Conservation (phyloP, 1,140 invertebrate genomes). For the Drosophila nigrodunni region DNA sequence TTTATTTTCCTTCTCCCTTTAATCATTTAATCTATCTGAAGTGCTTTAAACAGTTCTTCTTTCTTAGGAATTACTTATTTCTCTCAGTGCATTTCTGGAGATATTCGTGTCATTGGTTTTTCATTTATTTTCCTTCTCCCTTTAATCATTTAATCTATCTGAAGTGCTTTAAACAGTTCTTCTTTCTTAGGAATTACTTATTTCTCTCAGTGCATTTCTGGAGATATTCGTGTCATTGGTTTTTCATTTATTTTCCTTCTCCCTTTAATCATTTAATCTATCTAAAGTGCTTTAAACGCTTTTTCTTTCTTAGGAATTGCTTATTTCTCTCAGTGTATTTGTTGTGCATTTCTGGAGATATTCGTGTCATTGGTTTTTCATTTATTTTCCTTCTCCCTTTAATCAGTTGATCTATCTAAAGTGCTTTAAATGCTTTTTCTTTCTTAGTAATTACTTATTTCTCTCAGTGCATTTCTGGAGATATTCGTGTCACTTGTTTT, state of each 20-base stretch:
- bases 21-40: neutral
- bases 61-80: neutral
- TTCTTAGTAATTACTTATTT: neutral
- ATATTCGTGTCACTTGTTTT: slow-evolving; percentile 22
- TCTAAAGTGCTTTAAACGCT: neutral
- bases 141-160: no score
- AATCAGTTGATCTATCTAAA: neutral
- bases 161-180: no score
- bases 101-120: slow-evolving; percentile 24
- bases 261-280: no score
- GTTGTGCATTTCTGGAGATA: neutral
- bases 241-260: slow-evolving; percentile 6
- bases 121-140: neutral
- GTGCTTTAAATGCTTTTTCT: neutral
- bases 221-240: slow-evolving; percentile 20
- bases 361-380: slow-evolving; percentile 20
- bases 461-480: slow-evolving; percentile 3
- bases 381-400: neutral
- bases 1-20: neutral
- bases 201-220: slow-evolving; percentile 5
- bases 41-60: neutral
- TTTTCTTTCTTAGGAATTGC: no score
- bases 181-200: no score
- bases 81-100: slow-evolving; percentile 4
- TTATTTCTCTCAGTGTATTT: slow-evolving; percentile 1